phyloP scores from a whole-genome alignment of 2,888 invertebrate species.

The Habroteleia sp. region DNA sequence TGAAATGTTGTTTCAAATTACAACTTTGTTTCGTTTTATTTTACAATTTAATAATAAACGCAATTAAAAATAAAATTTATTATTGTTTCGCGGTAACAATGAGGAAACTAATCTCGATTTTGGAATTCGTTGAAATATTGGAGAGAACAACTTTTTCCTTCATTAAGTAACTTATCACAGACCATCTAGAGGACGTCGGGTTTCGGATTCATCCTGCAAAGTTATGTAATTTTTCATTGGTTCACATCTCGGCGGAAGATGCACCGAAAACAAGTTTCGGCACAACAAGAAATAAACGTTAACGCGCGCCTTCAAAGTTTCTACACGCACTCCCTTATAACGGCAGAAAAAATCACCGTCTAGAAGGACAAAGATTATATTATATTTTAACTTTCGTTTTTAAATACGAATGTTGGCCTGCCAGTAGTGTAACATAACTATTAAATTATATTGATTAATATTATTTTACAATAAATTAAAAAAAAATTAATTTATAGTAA shows the following conservation, averaged over 20 bases:
- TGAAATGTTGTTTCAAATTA: no score
- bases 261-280: constrained; percentile 35
- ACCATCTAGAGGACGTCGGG: background rate
- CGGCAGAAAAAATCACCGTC: constrained; percentile 10
- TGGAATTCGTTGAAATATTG: background rate
- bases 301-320: constrained; percentile 5
- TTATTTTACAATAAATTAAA: no score
- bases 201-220: constrained; percentile 3
- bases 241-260: constrained; percentile 26
- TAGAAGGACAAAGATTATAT: constrained; percentile 18
- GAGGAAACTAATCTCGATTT: background rate
- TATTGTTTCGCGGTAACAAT: no score
- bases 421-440: no score
- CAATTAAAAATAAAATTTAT: no score
- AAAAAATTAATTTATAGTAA: no score
- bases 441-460: no score
- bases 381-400: no score
- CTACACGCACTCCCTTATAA: constrained; percentile 15
- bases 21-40: no score
- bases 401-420: no score
- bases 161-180: constrained; percentile 2
- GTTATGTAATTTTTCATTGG: constrained; percentile 47
- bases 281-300: constrained; percentile 21
- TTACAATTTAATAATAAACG: background rate
- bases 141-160: constrained; percentile 17